These are phyloP conservation scores for Dryobates pubescens DNA, from an alignment of 2,797 vertebrate genomes.

Conservation along the genomic window DNA sequence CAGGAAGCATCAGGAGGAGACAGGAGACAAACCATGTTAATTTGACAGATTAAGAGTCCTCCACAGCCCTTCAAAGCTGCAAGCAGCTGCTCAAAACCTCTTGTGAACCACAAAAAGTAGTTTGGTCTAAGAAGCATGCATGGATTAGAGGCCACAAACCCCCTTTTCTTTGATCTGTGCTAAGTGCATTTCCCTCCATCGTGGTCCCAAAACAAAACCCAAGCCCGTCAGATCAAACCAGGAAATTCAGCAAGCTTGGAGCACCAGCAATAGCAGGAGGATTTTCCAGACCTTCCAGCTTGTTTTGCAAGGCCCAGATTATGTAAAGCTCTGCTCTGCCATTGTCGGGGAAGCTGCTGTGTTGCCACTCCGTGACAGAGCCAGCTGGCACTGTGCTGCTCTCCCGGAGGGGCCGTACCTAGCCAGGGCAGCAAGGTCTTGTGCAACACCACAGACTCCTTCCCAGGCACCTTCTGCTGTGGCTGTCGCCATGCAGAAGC, in stretches of 20 bases:
- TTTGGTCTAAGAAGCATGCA: background rate
- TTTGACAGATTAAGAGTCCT: background rate
- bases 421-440: background rate
- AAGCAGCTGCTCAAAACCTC: conserved; percentile 14
- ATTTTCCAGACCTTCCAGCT: conserved; percentile 51
- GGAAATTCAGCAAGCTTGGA: conserved; percentile 49
- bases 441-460: background rate
- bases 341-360: background rate
- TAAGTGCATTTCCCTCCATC: background rate
- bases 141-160: background rate
- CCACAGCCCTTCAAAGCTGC: background rate
- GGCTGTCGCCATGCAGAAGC: background rate
- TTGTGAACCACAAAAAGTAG: background rate
- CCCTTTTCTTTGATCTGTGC: background rate
- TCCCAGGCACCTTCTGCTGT: background rate
- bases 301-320: conserved; percentile 50
- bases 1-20: background rate
- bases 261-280: conserved; percentile 40
- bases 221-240: background rate
- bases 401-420: background rate
- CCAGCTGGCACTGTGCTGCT: conserved; percentile 28
- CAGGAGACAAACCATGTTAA: conserved; percentile 33
- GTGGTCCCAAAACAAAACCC: background rate
- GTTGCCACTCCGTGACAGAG: background rate
- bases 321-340: conserved; percentile 27